Base-by-base conservation (phyloP, 2,113 vertebrate genomes). In the Bos indicus region DNA sequence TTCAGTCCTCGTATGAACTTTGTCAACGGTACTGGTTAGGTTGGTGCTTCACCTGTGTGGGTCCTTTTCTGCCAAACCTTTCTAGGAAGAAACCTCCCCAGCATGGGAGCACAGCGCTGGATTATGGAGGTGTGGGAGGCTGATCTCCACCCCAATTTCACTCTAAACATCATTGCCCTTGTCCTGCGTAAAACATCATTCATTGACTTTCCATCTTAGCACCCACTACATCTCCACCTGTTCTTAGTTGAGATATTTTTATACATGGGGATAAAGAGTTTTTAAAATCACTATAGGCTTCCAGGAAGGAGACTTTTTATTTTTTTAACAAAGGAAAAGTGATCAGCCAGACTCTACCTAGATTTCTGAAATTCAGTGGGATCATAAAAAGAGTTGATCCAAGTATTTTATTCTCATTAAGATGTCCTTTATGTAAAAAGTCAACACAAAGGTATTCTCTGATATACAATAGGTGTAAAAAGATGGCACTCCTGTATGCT, bases 401-500 rank as follows among this genome's bases (percentile, higher is more conserved):
- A 46, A 33, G 46, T 84, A 46, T 62, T 59, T 82, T 67, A 54
- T 52, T 21, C 7, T 52, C 23, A 33, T 46, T 28, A 33, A 78
- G 48, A 23, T 46, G 2, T 78, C 40, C 59, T 96, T 83, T 62
- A 54, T 13, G 19, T 84, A 62, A 88, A 62, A 96, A 28, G 16
- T 84, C 62, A 95, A n/a, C 36, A 86, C 14, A 23, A 9, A 97
- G 51, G 51, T 51, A 57, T 36, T 82, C 40, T 96, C 87, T 80
- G 9, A 43, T 59, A 67, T n/a, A 25, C 11, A 86, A 30, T 7
- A 84, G 30, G 54, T 78, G 0, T 67, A 74, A 90, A 87, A 81
- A 54, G 46, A 88, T 95, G 16, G 46, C 4, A 59, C 25, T 83
- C 15, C 16, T 25, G 1, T 52, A 17, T n/a, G 17, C 48, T 62